Base-by-base conservation (phyloP, 1,140 invertebrate species). In the Steinernema khuongi region DNA sequence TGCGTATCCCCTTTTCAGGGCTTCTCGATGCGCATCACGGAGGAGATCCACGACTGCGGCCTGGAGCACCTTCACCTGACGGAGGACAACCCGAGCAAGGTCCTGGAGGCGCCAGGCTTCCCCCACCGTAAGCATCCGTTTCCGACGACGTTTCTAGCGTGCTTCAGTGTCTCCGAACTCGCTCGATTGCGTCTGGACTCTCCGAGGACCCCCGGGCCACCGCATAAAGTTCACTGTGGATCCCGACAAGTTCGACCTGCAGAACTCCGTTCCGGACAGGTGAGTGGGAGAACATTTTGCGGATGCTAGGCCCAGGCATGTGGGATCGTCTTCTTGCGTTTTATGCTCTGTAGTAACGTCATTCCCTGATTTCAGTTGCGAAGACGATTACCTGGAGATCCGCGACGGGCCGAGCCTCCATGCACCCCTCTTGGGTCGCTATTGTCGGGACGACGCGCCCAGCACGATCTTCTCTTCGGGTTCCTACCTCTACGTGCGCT, bases 141-240 rank as follows among this genome's bases (percentile, higher is more conserved):
- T 30, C 22, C 7, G 67, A 29, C 7, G 4, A 68, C 67, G 32
- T 29, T 17, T 68, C 17, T 14, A 7, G 67, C 22, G 14, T 11
- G 66, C 17, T 79, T 1, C 68, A 79, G 79, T 77, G 1, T 29
- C 77, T 30, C 80, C 80, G 17, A 83, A 78, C 44, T 81, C 79
- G 26, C 28, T 83, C 0, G 79, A 82, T 68, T 83, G 81, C 68
- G 31, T 70, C 22, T 83, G 80, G 71, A 75, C 75, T 18, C 71
- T 83, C n/a, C 70, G 69, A 28, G 80, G 77, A 22, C 82, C 83
- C 22, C 50, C 80, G 1, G 82, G 82, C 11, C 77, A 81, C 50
- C 81, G 83, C 1, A 17, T 83, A 1, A 76, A 84, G 71, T 79
- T 83, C 67, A 85, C 83, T 1, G 73, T 81, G 31, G 80, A 83